These are phyloP conservation scores for Fopius arisanus DNA, from an alignment of 1,140 invertebrate genomes.

Conservation along the genomic window DNA sequence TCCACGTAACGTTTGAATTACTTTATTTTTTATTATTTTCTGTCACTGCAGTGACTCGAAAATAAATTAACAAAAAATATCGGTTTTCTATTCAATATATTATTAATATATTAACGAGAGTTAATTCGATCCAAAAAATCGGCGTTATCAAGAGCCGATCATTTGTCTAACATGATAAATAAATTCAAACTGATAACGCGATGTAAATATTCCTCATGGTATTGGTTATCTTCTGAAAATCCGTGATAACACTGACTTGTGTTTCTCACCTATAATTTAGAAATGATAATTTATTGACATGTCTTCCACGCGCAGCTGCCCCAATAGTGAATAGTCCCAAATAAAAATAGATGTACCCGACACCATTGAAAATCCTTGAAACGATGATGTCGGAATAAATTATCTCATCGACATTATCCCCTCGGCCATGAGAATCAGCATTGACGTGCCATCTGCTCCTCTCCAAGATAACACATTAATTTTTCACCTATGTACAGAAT, in stretches of 20 bases:
- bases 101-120: too few relatives aligned
- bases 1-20: too few relatives aligned
- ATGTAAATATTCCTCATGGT: background rate
- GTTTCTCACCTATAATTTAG: constrained; percentile 22
- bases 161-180: too few relatives aligned
- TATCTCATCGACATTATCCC: background rate
- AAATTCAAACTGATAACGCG: background rate
- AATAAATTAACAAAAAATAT: too few relatives aligned
- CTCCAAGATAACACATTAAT: background rate
- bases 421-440: background rate
- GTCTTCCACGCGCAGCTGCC: constrained; percentile 26
- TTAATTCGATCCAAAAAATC: too few relatives aligned
- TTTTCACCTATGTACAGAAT: background rate
- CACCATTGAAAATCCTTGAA: background rate
- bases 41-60: too few relatives aligned
- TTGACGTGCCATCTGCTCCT: background rate
- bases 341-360: background rate
- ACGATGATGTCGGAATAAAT: background rate
- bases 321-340: constrained; percentile 3
- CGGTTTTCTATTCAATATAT: too few relatives aligned
- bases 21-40: too few relatives aligned
- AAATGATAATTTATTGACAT: constrained; percentile 35
- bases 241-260: constrained; percentile 1
- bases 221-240: background rate
- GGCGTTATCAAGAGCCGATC: too few relatives aligned